Percentiles rank a stretch among this genome's conserved stretches.
These are phyloP conservation scores for Sminthurinus aureus DNA, from an alignment of 2,888 invertebrate species.

Conservation along the genomic window DNA sequence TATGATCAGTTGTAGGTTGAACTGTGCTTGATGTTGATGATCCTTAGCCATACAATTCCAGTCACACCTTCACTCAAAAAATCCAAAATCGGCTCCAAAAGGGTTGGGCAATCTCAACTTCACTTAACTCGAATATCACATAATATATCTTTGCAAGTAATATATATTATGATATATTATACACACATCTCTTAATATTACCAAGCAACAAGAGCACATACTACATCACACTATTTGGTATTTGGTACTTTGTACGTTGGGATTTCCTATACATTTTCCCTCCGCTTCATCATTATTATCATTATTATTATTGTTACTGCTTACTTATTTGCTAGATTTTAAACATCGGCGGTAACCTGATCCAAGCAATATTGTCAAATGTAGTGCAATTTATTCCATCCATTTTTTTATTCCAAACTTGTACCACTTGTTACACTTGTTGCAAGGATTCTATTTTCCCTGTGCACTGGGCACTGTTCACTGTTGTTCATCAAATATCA, in stretches of 20 bases:
- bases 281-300: neutral
- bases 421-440: neutral
- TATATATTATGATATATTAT: neutral
- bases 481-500: neutral
- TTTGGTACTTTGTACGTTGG: too few species aligned
- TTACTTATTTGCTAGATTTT: neutral
- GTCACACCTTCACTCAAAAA: slow-evolving; percentile 27
- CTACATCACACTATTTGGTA: too few species aligned
- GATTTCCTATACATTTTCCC: neutral
- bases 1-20: neutral
- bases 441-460: neutral
- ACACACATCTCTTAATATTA: neutral
- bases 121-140: neutral
- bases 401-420: neutral
- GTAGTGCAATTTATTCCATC: neutral
- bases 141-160: neutral
- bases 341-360: neutral
- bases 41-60: slow-evolving; percentile 13
- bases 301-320: neutral
- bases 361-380: neutral
- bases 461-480: too few species aligned
- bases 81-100: slow-evolving; percentile 24
- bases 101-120: slow-evolving; percentile 12
- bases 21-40: neutral
- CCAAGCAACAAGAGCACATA: too few species aligned